Base-by-base conservation (phyloP, 2,797 vertebrate species). In the Tamandua tetradactyla region DNA sequence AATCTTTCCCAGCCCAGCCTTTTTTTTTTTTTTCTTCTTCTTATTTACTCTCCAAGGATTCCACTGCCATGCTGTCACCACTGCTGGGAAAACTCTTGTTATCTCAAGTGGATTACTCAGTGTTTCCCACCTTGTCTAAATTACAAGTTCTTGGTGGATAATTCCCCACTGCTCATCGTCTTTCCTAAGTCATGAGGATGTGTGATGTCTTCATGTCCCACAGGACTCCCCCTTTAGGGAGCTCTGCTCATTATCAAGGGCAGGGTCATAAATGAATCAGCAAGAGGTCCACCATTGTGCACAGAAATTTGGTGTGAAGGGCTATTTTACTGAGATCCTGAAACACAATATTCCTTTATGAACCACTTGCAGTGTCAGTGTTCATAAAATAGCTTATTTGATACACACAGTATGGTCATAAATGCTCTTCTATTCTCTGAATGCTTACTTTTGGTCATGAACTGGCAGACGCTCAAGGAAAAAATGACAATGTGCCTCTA, bases 391-490 rank as follows among this genome's bases (percentile, higher is more conserved):
- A 94, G 47, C 94, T 91, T 96, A 75, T 74, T 97, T 91, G 93
- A 85, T 97, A 96, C 37, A 96, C 96, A 96, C 97, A 97, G 74
- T 92, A 80, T 91, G 78, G 82, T 97, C 97, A 96, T 97, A 97
- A 98, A 85, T 96, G 96, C 85, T 94, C 94, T 87, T 95, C 92
- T 96, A 40, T 91, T 85, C 61, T 96, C 78, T 97, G 87, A 96
- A 96, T 97, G 75, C 74, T 96, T 98, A 91, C 92, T 97, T n/a
- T 93, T 96, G 96, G 96, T 97, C 97, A 96, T 97, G 94, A 96
- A 1, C 96, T 98, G 97, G 97, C 96, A 97, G 23, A 86, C 81
- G 17, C 89, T 97, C 91, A 98, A 97, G 96, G 95, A 96, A 98
- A 96, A 97, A 97, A 97, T 97, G 96, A 98, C 96, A 97, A 0